These are phyloP conservation scores for Plutella xylostella DNA, from an alignment of 2,888 invertebrate genomes.

Conservation along the genomic window DNA sequence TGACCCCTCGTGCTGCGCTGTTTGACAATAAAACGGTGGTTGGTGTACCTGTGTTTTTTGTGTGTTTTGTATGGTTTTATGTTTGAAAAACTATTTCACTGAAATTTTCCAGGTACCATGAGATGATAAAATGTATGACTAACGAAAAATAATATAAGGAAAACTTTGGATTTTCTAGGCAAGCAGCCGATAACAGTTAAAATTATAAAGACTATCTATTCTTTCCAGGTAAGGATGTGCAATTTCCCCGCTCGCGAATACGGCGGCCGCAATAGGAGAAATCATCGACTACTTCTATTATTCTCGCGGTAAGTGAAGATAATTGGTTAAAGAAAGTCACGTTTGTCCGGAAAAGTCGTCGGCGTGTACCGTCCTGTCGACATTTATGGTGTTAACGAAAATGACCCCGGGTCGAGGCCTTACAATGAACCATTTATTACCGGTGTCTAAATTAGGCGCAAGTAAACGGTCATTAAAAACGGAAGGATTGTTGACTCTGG, in stretches of 20 bases:
- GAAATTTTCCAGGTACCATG: too few species aligned
- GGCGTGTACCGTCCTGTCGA: conserved; percentile 38
- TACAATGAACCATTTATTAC: conserved; percentile 35
- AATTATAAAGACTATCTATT: too few species aligned
- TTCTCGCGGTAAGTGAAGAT: conserved; percentile 28
- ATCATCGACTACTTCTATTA: conserved; percentile 2
- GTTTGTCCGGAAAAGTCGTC: conserved; percentile 42
- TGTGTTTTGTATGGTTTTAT: background rate
- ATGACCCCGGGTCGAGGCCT: conserved; percentile 30
- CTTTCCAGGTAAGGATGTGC: background rate
- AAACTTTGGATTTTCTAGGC: too few species aligned
- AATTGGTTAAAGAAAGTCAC: conserved; percentile 49
- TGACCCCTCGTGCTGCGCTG: conserved; percentile 10
- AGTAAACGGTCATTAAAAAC: conserved; percentile 3
- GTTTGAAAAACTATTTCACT: too few species aligned
- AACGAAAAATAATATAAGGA: too few species aligned
- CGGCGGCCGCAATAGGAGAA: background rate
- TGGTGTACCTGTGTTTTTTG: background rate
- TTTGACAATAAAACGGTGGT: background rate
- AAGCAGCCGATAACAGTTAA: too few species aligned
- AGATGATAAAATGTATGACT: too few species aligned
- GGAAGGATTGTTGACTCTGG: background rate
- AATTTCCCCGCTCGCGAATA: background rate
- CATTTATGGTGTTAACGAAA: conserved; percentile 50
- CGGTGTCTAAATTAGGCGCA: conserved; percentile 31